Base-by-base conservation (phyloP, 2,888 invertebrate species). In the Uropetala carovei region DNA sequence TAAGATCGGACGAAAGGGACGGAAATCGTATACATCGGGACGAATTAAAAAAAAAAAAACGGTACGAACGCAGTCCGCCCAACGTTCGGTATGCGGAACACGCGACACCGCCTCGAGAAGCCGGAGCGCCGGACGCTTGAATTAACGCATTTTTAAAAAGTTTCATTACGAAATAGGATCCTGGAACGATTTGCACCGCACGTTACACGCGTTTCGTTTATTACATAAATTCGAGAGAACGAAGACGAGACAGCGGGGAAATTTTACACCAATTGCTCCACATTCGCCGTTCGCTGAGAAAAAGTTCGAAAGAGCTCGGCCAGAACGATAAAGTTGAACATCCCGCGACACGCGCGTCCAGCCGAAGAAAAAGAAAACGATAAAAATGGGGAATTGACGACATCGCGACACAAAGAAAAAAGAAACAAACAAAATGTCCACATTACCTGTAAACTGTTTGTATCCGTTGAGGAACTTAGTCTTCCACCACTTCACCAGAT, bases 401-500 rank as follows among this genome's bases (percentile, higher is more conserved):
- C 11, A 27, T 11, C 22, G 27, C 22, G 13, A 75, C 4, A n/a
- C 4, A 75, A 75, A 10, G 13, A 75, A 75, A 75, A 22, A 18
- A 4, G 27, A 18, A 27, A 75, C 13, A 27, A 27, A 9, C 75
- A 75, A 75, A 75, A 75, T 7, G n/a, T 68, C 5, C 68, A n/a
- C 27, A 10, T 96, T 96, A 97, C 97, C 96, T 96, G 96, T 96
- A 95, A 97, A 97, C 95, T 97, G 97, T 95, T 96, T 97, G 95
- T 97, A 97, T 96, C 97, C 97, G 96, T 96, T 97, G 95, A 97
- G 96, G 96, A 97, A 96, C 96, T 97, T 97, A 95, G 96, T 96
- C 96, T 96, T 97, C 97, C 97, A 97, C 97, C 97, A 97, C 96
- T 97, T 97, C 95, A 97, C 96, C 95, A 97, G 96, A 96, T 97